phyloP scores from a whole-genome alignment of 1,140 invertebrate genomes.

The Heliconius hewitsoni region DNA sequence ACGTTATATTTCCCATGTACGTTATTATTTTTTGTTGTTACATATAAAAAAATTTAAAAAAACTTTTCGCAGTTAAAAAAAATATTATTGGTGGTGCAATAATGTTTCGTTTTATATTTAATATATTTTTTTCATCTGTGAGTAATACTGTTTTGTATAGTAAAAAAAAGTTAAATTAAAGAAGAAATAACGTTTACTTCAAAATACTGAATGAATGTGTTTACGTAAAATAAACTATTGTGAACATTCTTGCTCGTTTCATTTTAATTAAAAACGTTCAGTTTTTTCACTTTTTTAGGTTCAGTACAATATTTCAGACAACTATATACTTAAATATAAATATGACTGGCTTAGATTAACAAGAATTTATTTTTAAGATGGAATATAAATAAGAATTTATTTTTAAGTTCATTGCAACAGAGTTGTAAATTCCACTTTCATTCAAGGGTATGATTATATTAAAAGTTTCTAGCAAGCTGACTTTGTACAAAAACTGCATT shows the following conservation, averaged over 20 bases:
- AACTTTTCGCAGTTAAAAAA: background rate
- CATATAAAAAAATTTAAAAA: background rate
- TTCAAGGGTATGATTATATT: too few species aligned
- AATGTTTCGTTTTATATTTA: background rate
- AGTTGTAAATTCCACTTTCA: too few species aligned
- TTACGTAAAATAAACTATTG: conserved; percentile 53
- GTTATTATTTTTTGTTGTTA: background rate
- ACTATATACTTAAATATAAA: background rate
- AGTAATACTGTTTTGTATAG: too few species aligned
- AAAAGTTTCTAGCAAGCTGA: too few species aligned
- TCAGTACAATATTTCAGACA: background rate
- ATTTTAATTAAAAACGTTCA: background rate
- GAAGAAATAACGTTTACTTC: background rate
- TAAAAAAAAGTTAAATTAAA: background rate
- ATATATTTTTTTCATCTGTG: too few species aligned
- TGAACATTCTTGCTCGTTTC: conserved; percentile 39
- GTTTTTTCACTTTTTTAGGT: too few species aligned
- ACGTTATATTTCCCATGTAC: background rate
- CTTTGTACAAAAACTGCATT: too few species aligned
- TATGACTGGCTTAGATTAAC: too few species aligned
- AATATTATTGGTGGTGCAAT: background rate
- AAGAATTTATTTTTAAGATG: too few species aligned
- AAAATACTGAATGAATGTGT: conserved; percentile 39
- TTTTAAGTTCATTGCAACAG: too few species aligned
- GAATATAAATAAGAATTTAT: too few species aligned